phyloP scores from a whole-genome alignment of 2,888 invertebrate species.

The Amphiduros pacificus region DNA sequence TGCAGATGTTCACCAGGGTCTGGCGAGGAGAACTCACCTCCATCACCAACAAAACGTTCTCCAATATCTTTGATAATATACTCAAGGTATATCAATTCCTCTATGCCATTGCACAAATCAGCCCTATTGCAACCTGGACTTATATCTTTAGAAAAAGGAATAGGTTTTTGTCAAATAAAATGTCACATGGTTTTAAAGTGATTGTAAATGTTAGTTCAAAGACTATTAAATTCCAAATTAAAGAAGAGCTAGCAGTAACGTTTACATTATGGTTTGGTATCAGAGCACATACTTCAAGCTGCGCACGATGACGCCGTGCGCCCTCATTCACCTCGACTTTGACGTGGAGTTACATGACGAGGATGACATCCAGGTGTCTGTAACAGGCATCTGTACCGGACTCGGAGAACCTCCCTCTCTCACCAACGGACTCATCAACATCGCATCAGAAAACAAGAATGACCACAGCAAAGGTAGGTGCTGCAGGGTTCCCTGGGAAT shows the following conservation, averaged over 20 bases:
- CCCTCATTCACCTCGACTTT: slow-evolving; percentile 79
- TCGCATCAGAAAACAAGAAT: slow-evolving; percentile 5
- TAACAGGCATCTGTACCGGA: slow-evolving; percentile 77
- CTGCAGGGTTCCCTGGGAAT: too few species aligned
- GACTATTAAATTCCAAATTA: too few species aligned
- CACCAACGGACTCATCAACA: slow-evolving; percentile 10
- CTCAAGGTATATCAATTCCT: slow-evolving; percentile 61
- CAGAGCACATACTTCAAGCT: slow-evolving; percentile 87
- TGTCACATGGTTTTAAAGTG: too few species aligned
- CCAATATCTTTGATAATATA: slow-evolving; percentile 60
- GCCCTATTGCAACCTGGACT: too few species aligned
- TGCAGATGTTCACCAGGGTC: slow-evolving; percentile 79
- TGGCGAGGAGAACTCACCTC: slow-evolving; percentile 63
- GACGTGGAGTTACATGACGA: slow-evolving; percentile 85
- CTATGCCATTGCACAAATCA: too few species aligned
- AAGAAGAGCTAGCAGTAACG: too few species aligned
- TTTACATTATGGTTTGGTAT: slow-evolving; percentile 47
- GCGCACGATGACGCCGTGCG: slow-evolving; percentile 83
- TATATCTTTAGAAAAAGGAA: too few species aligned
- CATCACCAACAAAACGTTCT: slow-evolving; percentile 47
- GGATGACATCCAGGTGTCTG: slow-evolving; percentile 67
- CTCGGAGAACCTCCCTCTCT: slow-evolving; percentile 57
- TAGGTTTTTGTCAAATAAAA: too few species aligned
- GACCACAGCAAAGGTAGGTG: neutral
- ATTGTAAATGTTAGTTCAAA: too few species aligned